Percentiles rank a stretch among this genome's conserved stretches.
Evolutionary conservation across 1,140 invertebrate genomes (phyloP).

Genomic region (Oncopeltus fasciatus): DNA sequence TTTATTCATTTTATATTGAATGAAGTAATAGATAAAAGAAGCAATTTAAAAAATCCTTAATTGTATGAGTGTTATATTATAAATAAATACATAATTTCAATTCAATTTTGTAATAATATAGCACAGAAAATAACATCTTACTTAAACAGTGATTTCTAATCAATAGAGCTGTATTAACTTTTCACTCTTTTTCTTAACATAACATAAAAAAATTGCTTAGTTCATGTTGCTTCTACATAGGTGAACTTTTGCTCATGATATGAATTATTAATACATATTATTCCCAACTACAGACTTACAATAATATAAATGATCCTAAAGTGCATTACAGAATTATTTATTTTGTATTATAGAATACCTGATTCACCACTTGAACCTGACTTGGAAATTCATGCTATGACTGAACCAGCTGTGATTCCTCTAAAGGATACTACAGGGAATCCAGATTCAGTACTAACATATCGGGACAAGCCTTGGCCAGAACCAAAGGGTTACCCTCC

Average conservation of each 20-base stretch:
- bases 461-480: slow-evolving; percentile 58
- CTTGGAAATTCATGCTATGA: slow-evolving; percentile 53
- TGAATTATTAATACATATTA: too few relatives aligned
- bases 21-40: too few relatives aligned
- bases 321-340: too few relatives aligned
- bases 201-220: background rate
- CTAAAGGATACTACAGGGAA: slow-evolving; percentile 72
- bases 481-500: slow-evolving; percentile 44
- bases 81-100: background rate
- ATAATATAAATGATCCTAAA: too few relatives aligned
- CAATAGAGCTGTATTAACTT: background rate
- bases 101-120: too few relatives aligned
- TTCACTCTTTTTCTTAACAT: background rate
- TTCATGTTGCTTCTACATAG: too few relatives aligned
- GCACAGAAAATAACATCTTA: too few relatives aligned
- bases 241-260: too few relatives aligned
- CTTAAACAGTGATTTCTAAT: too few relatives aligned
- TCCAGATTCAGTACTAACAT: slow-evolving; percentile 61
- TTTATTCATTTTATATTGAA: too few relatives aligned
- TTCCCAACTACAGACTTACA: too few relatives aligned
- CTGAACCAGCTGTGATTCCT: slow-evolving; percentile 69
- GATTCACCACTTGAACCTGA: slow-evolving; percentile 76
- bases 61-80: background rate
- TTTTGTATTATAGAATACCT: slow-evolving; percentile 54
- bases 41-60: too few relatives aligned